Evolutionary conservation across 2,797 vertebrate species (phyloP).

Genomic region (Meriones psammophilus): DNA sequence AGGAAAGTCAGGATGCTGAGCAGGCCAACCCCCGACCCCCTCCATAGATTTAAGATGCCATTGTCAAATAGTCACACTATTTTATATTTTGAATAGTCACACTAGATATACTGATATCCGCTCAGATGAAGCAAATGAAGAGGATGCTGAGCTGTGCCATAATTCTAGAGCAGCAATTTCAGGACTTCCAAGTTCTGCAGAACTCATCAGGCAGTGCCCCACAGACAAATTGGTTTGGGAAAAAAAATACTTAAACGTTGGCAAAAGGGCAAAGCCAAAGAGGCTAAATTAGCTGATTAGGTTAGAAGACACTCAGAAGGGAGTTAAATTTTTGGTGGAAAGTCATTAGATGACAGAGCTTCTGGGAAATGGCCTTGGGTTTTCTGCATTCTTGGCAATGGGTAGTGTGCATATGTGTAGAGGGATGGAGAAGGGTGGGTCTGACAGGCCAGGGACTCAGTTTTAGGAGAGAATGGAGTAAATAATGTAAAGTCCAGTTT

Average conservation of each 20-base stretch:
- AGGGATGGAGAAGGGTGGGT: no score
- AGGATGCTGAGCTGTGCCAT: background rate
- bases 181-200: background rate
- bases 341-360: constrained; percentile 37
- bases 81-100: constrained; percentile 20
- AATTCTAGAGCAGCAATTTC: constrained; percentile 6
- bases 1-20: background rate
- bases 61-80: background rate
- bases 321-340: constrained; percentile 29
- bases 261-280: constrained; percentile 50
- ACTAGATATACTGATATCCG: background rate
- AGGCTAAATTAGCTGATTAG: constrained; percentile 58
- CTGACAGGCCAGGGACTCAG: background rate
- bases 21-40: background rate
- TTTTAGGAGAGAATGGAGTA: background rate
- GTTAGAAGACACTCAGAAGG: constrained; percentile 63
- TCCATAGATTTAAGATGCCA: background rate
- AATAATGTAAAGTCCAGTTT: background rate
- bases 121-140: constrained; percentile 51
- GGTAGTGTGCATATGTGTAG: background rate
- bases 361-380: constrained; percentile 28
- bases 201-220: constrained; percentile 42
- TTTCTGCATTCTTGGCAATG: background rate
- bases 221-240: constrained; percentile 33
- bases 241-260: constrained; percentile 48